These are phyloP conservation scores for Procavia capensis DNA, from an alignment of 2,113 vertebrate species.

Conservation along the genomic window DNA sequence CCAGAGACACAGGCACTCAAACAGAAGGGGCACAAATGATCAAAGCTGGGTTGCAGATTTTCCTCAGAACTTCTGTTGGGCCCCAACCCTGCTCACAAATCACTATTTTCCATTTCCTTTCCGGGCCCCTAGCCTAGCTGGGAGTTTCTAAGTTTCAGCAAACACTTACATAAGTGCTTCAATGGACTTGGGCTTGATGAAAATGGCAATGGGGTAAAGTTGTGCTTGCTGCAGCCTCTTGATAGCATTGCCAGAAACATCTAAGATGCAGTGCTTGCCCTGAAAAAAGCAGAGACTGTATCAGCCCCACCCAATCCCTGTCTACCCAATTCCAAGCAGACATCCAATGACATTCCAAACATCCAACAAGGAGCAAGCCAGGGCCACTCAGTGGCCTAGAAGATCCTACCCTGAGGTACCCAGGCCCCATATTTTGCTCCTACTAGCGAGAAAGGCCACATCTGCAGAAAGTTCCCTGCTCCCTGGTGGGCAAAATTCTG, in stretches of 20 bases:
- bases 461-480: not conserved
- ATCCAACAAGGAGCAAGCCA: not conserved
- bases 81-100: not conserved
- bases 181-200: slow-evolving; percentile 99
- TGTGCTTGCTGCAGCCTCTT: slow-evolving; percentile 99
- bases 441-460: not conserved
- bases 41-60: not conserved
- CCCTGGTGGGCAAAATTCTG: not conserved
- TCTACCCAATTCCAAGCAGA: not conserved
- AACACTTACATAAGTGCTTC: slow-evolving; percentile 98
- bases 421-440: not conserved
- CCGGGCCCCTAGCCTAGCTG: not conserved
- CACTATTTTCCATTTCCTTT: not conserved
- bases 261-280: slow-evolving; percentile 99
- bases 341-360: not conserved
- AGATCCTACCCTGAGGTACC: not conserved
- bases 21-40: not conserved
- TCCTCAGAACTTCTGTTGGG: not conserved
- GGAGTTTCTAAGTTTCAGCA: not conserved
- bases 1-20: not conserved
- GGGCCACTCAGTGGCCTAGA: not conserved
- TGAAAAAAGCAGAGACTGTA: slow-evolving; percentile 81
- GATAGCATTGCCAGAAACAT: slow-evolving; percentile 99
- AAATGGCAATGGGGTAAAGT: slow-evolving; percentile 98
- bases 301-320: not conserved